phyloP scores from a whole-genome alignment of 2,113 vertebrate genomes.

The Rana temporaria region DNA sequence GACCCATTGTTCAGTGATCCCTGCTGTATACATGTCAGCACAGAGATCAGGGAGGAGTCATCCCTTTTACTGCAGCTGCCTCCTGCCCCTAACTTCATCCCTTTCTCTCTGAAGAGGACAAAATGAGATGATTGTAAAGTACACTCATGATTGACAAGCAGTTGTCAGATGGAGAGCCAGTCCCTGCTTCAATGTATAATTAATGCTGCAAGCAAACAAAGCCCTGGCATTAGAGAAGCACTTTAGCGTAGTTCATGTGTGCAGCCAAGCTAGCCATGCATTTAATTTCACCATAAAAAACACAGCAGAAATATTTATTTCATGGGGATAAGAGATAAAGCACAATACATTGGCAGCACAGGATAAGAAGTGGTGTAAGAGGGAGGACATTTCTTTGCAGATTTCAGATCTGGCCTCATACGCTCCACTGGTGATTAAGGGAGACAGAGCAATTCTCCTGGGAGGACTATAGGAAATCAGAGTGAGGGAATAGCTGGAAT shows the following conservation, averaged over 20 bases:
- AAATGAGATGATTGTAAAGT: background rate
- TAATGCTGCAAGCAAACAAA: conserved; percentile 14
- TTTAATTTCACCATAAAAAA: conserved; percentile 4
- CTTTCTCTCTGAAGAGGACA: background rate
- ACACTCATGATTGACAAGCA: background rate
- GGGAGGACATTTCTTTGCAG: background rate
- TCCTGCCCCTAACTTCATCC: background rate
- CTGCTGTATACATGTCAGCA: background rate
- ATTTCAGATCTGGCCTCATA: conserved; percentile 3
- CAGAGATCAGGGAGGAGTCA: background rate
- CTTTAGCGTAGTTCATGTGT: background rate
- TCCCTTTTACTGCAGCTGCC: background rate
- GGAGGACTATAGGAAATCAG: conserved; percentile 25
- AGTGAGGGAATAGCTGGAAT: background rate
- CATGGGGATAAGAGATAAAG: conserved; percentile 6
- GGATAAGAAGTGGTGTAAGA: background rate
- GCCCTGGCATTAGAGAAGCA: background rate
- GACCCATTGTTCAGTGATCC: too few relatives aligned
- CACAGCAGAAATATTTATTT: conserved; percentile 13
- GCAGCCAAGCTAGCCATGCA: background rate
- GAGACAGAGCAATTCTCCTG: conserved; percentile 32
- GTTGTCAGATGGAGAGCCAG: background rate
- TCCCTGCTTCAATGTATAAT: conserved; percentile 17
- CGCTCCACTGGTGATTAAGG: conserved; percentile 26
- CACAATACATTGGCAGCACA: conserved; percentile 2